Evolutionary conservation across 2,797 vertebrate genomes (phyloP), one percentile per base, ranked within the genome.

Genomic region (Hozukius guyotensis): DNA sequence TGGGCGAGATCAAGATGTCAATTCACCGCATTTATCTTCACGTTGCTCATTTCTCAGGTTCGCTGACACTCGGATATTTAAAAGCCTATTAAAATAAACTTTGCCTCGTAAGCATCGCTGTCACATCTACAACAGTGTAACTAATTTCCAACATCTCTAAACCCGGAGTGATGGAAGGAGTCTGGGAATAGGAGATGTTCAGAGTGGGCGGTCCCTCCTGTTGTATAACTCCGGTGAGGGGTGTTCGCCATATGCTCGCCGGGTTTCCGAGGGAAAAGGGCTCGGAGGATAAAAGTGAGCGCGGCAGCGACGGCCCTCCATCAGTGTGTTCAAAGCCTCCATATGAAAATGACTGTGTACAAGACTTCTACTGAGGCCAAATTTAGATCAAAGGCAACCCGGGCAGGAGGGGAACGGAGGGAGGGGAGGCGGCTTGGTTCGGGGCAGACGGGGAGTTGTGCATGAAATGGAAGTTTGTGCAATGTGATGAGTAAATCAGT

Each of bases 211-310:
- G 95, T 95, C 95, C 96, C 97, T 97, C 95, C 96, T 95, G 96
- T 97, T 96, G 95, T 96, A 96, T 95, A 94, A 95, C 96, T 95
- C 96, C 95, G 95, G 94, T 91, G 95, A 97, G 96, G 93, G 95
- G 96, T 97, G 97, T 95, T 95, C 95, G 93, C 97, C 98, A 98
- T 99, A 99, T 98, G 98, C 96, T 98, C 92, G 77, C 94, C 89
- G 94, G 79, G 95, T 95, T 97, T 36, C 96, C 93, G 88, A 96
- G 96, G 96, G 94, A 93, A 95, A 94, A 95, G 78, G 91, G 95
- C 95, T 96, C 92, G 91, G 95, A 96, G 96, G 96, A 97, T 97
- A 96, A 97, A 97, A 98, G 97, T 95, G 95, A 97, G 93, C n/a
- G 64, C 70, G 87, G 95, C 94, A 87, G 94, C 93, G 94, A 94